phyloP scores from a whole-genome alignment of 2,888 invertebrate species.

The Drosophila suboccidentalis region DNA sequence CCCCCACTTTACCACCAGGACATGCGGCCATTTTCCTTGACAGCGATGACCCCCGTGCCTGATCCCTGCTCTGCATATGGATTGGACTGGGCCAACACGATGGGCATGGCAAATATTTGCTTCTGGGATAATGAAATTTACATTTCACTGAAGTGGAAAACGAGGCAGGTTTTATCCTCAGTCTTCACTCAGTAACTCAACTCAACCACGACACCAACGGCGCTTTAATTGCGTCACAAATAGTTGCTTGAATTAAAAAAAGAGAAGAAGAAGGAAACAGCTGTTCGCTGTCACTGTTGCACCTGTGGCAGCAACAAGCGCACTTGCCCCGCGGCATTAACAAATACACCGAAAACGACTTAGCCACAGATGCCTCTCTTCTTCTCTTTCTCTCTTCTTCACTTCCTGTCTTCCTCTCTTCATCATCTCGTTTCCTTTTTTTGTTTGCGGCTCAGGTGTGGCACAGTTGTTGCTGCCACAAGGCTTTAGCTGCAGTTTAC shows the following conservation, averaged over 20 bases:
- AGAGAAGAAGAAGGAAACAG: conserved; percentile 2
- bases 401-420: too few species aligned
- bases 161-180: conserved; percentile 16
- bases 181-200: conserved; percentile 2
- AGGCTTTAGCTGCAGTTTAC: conserved; percentile 6
- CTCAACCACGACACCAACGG: conserved; percentile 10
- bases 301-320: conserved; percentile 57
- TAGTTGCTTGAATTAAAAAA: conserved; percentile 7
- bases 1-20: not conserved
- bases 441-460: conserved; percentile 9
- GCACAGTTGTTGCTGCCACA: conserved; percentile 15
- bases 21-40: conserved; percentile 20
- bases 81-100: conserved; percentile 37
- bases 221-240: conserved; percentile 42
- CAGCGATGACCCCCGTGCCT: conserved; percentile 4
- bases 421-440: not conserved
- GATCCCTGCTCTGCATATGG: conserved; percentile 7
- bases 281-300: conserved; percentile 40
- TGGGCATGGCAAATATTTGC: conserved; percentile 69
- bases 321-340: conserved; percentile 50
- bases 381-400: not conserved
- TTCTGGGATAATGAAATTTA: conserved; percentile 78
- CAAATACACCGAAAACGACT: conserved; percentile 37
- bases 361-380: conserved; percentile 22
- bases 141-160: conserved; percentile 70